These are phyloP conservation scores for Grammomys dolichurus DNA, from an alignment of 2,113 vertebrate species.

Conservation along the genomic window DNA sequence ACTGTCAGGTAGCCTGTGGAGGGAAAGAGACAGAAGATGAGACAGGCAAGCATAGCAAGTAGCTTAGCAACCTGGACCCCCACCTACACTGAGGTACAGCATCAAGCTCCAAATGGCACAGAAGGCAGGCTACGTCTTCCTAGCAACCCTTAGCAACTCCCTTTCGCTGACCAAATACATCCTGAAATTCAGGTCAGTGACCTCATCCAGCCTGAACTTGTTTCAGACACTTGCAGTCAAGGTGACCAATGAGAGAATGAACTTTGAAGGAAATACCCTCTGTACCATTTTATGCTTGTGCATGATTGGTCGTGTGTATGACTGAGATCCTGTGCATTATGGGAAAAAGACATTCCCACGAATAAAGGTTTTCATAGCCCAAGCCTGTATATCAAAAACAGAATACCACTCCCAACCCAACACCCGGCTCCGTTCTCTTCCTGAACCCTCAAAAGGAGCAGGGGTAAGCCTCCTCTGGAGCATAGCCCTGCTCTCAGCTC, in stretches of 20 bases:
- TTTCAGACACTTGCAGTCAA: not conserved
- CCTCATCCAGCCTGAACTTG: not conserved
- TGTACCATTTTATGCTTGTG: not conserved
- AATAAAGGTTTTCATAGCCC: not conserved
- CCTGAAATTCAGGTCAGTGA: not conserved
- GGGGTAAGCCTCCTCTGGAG: not conserved
- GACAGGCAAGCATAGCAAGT: not conserved
- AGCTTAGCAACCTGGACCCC: not conserved
- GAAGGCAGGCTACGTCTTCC: too few relatives aligned
- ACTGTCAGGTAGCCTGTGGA: slow-evolving; percentile 96
- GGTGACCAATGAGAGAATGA: too few relatives aligned
- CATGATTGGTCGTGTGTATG: not conserved
- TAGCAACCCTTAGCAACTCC: not conserved
- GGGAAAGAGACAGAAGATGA: not conserved
- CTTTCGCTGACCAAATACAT: not conserved
- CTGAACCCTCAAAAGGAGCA: not conserved
- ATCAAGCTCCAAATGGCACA: not conserved
- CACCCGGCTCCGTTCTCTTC: not conserved
- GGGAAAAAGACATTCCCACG: not conserved
- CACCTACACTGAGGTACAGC: not conserved
- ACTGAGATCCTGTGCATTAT: not conserved
- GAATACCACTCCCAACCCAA: not conserved
- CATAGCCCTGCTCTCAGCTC: not conserved
- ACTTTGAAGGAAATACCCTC: not conserved
- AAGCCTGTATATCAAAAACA: not conserved